A percentile compares a stretch with the other conserved stretches of the same genome.
Evolutionary conservation across 1,140 invertebrate genomes (phyloP).

Genomic region (Limonius californicus): DNA sequence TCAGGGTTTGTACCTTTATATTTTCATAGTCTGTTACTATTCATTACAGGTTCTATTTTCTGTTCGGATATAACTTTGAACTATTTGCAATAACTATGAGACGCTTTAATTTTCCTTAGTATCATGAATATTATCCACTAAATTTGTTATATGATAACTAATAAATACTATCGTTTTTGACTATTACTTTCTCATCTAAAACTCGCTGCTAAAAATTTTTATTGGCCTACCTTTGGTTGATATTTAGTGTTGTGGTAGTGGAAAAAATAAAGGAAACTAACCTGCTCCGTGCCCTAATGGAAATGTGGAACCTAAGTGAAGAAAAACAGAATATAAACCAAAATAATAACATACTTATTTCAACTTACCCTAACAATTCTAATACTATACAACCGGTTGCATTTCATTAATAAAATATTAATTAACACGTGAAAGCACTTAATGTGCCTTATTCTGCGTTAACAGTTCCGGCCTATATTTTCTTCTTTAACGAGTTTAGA

Average conservation of each 20-base stretch:
- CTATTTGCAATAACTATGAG: no score
- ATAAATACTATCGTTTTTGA: no score
- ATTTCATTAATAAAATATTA: not conserved
- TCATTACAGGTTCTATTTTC: no score
- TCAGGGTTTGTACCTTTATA: no score
- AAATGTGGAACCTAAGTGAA: conserved; percentile 9
- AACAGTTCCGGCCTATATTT: conserved; percentile 7
- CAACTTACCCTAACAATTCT: not conserved
- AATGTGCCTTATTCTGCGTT: not conserved
- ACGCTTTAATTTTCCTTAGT: no score
- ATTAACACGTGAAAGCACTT: conserved; percentile 13
- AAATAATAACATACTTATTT: not conserved
- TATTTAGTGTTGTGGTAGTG: not conserved
- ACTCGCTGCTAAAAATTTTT: no score
- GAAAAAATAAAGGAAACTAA: conserved; percentile 6
- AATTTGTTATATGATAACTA: no score
- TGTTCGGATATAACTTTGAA: no score
- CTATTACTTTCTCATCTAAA: no score
- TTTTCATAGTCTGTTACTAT: no score
- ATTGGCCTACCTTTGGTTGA: not conserved
- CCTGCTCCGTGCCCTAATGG: conserved; percentile 6
- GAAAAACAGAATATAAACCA: conserved; percentile 10
- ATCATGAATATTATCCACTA: no score
- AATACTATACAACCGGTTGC: not conserved
- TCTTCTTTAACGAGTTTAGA: conserved; percentile 11